phyloP scores from a whole-genome alignment of 2,113 vertebrate species.

The Perca flavescens region DNA sequence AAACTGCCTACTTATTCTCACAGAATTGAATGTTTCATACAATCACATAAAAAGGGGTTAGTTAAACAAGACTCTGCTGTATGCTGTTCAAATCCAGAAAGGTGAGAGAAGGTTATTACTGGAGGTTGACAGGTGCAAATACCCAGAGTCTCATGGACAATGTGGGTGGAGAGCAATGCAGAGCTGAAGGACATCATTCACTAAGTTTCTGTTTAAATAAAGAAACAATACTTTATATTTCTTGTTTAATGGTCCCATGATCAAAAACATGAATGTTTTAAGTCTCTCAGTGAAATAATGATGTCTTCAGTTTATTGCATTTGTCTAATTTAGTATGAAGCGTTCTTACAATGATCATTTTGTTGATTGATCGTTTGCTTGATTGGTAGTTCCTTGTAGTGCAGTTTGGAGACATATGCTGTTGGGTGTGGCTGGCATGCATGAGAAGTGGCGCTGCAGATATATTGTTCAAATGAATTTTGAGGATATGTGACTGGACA shows the following conservation, averaged over 20 bases:
- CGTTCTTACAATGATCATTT: not conserved
- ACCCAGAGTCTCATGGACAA: conserved; percentile 12
- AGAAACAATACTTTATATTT: not conserved
- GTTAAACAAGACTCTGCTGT: not conserved
- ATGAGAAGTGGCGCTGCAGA: not conserved
- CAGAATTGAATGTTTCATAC: not conserved
- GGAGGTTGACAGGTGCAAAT: conserved; percentile 29
- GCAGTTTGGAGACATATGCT: not conserved
- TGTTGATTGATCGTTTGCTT: not conserved
- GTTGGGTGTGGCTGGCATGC: not conserved
- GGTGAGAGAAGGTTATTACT: conserved; percentile 37
- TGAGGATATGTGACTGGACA: not conserved
- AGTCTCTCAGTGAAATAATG: not conserved
- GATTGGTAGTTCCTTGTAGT: not conserved
- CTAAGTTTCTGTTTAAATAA: not conserved
- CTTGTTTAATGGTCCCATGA: not conserved
- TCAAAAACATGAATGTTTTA: not conserved
- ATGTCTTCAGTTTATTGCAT: not conserved
- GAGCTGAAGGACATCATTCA: not conserved
- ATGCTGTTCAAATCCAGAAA: conserved; percentile 8
- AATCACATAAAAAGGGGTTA: not conserved
- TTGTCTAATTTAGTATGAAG: not conserved
- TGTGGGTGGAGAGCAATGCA: not conserved
- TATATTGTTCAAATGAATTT: not conserved
- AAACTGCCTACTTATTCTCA: not conserved